These are phyloP conservation scores for Drosophila tani DNA, from an alignment of 1,140 invertebrate genomes.

Conservation along the genomic window DNA sequence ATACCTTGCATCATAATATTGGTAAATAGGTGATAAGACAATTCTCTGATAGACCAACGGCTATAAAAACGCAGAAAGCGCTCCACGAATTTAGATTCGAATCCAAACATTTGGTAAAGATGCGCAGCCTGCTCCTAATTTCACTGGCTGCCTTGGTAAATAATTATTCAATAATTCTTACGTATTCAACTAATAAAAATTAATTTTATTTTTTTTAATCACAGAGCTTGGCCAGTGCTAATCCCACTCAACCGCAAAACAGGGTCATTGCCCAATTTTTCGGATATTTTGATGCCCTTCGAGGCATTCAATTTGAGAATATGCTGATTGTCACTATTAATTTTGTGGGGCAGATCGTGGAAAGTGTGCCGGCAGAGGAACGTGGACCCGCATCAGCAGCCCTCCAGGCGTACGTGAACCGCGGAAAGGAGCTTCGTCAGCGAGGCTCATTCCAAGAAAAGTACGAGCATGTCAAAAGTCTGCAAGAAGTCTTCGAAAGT, in stretches of 20 bases:
- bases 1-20: constrained; percentile 7
- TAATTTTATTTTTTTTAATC: too few species aligned
- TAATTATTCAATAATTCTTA: not conserved
- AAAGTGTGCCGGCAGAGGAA: constrained; percentile 7
- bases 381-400: constrained; percentile 4
- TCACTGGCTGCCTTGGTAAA: constrained; percentile 17
- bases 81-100: not conserved
- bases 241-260: constrained; percentile 1
- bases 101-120: constrained; percentile 6
- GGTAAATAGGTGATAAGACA: constrained; percentile 2
- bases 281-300: constrained; percentile 13
- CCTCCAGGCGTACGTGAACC: constrained; percentile 1
- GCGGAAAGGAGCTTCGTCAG: not conserved
- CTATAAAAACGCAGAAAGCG: constrained; percentile 9
- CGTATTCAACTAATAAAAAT: not conserved
- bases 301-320: constrained; percentile 5
- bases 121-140: constrained; percentile 9
- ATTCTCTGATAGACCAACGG: not conserved
- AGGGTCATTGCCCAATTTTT: constrained; percentile 18
- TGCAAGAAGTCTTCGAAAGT: not conserved
- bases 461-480: not conserved
- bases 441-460: constrained; percentile 3
- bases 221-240: constrained; percentile 15
- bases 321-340: not conserved
- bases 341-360: not conserved